These are phyloP conservation scores for Agrypnus murinus DNA, from an alignment of 2,888 invertebrate species.

Conservation along the genomic window DNA sequence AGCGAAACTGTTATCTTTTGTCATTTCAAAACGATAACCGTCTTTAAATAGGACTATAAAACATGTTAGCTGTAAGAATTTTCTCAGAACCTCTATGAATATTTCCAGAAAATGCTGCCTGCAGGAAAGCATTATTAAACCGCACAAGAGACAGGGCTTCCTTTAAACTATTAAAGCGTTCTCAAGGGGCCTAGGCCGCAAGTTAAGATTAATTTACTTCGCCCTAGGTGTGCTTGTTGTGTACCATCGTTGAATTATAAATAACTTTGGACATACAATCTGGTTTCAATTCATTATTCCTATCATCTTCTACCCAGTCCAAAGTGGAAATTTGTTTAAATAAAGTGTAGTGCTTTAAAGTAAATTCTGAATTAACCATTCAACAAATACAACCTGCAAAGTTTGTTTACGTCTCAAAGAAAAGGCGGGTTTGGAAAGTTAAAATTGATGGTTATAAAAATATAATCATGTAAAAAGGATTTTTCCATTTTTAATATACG, in stretches of 20 bases:
- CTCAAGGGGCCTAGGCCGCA: slow-evolving; percentile 33
- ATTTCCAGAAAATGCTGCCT: slow-evolving; percentile 24
- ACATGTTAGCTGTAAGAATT: slow-evolving; percentile 28
- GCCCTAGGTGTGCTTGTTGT: slow-evolving; percentile 37
- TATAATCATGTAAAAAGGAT: too few relatives aligned
- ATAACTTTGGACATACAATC: slow-evolving; percentile 19
- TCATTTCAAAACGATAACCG: slow-evolving; percentile 23
- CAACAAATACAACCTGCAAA: too few relatives aligned
- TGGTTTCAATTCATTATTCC: slow-evolving; percentile 20
- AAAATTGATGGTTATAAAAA: too few relatives aligned
- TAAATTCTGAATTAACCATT: too few relatives aligned
- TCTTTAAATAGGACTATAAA: slow-evolving; percentile 22
- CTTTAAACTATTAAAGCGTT: slow-evolving; percentile 37
- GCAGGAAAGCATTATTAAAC: slow-evolving; percentile 32
- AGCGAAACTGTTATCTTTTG: slow-evolving; percentile 22
- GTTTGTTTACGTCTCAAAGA: too few relatives aligned
- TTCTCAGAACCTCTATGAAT: slow-evolving; percentile 23
- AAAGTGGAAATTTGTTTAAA: neutral
- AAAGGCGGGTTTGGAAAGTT: too few relatives aligned
- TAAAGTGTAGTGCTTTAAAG: too few relatives aligned
- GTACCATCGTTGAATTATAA: slow-evolving; percentile 34
- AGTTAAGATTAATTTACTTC: slow-evolving; percentile 46
- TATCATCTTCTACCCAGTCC: neutral
- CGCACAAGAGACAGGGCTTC: slow-evolving; percentile 33
- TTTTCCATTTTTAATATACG: too few relatives aligned